Conservation (phyloP, 1,140 invertebrate species). For the Cydia pomonella region DNA sequence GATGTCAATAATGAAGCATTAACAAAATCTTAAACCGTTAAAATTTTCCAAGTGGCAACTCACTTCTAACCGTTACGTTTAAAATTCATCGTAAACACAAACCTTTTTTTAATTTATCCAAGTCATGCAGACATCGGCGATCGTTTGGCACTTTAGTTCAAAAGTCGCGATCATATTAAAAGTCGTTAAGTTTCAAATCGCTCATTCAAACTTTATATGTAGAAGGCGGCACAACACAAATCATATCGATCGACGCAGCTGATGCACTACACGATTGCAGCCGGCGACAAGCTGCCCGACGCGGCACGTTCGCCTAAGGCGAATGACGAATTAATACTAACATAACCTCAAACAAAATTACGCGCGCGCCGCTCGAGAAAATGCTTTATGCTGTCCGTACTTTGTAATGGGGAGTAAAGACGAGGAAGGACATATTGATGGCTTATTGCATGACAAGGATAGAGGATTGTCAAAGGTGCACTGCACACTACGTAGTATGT, state of each 20-base stretch:
- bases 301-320: conserved; percentile 57
- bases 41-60: neutral
- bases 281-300: conserved; percentile 34
- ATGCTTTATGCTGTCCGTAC: conserved; percentile 68
- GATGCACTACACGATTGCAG: conserved; percentile 45
- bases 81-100: conserved; percentile 24
- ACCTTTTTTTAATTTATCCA: conserved; percentile 42
- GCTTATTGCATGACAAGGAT: conserved; percentile 46
- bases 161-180: conserved; percentile 48
- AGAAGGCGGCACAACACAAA: conserved; percentile 46
- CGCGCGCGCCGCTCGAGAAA: conserved; percentile 66
- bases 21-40: neutral
- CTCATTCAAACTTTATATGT: conserved; percentile 35
- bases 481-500: conserved; percentile 37
- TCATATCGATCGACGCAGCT: conserved; percentile 54
- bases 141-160: conserved; percentile 47
- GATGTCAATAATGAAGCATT: neutral
- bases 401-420: conserved; percentile 60
- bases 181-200: conserved; percentile 38
- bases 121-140: conserved; percentile 37
- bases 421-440: conserved; percentile 51
- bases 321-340: conserved; percentile 73
- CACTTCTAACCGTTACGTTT: conserved; percentile 2
- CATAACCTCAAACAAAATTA: conserved; percentile 77
- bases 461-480: conserved; percentile 44